These are phyloP conservation scores for Tenthredo notha DNA, from an alignment of 2,888 invertebrate species.

Conservation along the genomic window DNA sequence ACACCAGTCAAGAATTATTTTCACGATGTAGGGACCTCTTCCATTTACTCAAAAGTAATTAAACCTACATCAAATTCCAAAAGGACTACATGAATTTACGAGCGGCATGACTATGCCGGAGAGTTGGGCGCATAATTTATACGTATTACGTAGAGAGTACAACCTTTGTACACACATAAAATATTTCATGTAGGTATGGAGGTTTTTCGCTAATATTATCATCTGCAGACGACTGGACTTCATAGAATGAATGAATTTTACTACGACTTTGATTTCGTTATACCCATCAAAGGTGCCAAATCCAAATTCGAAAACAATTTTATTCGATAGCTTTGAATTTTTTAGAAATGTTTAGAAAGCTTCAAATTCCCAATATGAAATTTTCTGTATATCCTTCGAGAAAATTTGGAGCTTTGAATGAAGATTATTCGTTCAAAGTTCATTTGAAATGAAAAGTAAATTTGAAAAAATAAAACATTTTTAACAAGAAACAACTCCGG, in stretches of 20 bases:
- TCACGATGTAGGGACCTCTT: conserved; percentile 1
- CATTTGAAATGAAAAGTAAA: neutral
- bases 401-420: neutral
- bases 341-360: neutral
- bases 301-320: neutral
- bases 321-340: neutral
- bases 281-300: neutral
- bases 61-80: conserved; percentile 43
- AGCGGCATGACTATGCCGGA: neutral
- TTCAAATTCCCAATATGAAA: neutral
- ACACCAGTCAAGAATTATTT: conserved; percentile 5
- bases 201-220: neutral
- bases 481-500: neutral
- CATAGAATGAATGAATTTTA: neutral
- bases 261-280: neutral
- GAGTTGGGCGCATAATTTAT: conserved; percentile 1
- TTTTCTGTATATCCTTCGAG: neutral
- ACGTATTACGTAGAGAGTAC: neutral
- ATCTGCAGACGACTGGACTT: neutral
- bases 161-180: neutral
- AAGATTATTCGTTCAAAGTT: neutral
- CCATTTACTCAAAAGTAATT: conserved; percentile 21
- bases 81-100: conserved; percentile 35
- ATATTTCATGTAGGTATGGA: neutral
- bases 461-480: neutral